Evolutionary conservation across 2,888 invertebrate species (phyloP), one percentile per base, ranked within the genome.

Genomic region (Eupeodes luniger): DNA sequence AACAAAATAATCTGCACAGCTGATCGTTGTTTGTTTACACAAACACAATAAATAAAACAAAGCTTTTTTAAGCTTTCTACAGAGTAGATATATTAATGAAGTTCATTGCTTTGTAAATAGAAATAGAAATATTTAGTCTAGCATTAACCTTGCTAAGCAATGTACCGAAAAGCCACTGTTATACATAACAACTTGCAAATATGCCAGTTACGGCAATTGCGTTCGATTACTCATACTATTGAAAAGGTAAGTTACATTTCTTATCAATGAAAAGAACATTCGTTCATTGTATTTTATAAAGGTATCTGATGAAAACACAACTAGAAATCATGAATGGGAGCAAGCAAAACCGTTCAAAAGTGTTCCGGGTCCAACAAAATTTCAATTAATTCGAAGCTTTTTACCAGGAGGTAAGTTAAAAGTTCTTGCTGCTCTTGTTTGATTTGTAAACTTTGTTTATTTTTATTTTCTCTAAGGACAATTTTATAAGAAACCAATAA

Each of bases 341-440:
- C 87, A 90, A 40, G 91, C 92, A 1, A 90, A 90, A 0, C 91
- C 93, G 10, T 92, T 90, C 76, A 70, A 89, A 4, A 90, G 90
- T 16, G 69, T 93, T 57, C 93, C 92, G 3, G 92, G 92, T 0
- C 92, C 92, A 61, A 91, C 89, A 34, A 91, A 85, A 89, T 89
- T 91, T 5, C 81, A 90, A 19, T 74, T 92, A 2, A 19, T 91
- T 36, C 62, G 91, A 16, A 87, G 90, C 47, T 90, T 92, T 55
- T 34, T 93, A 44, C 93, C 92, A 11, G 91, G 92, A 19, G 92
- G 92, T 92, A 79, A 89, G 90, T 40, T 40, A 62, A 62, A 14
- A 2, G 0, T 1, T 62, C 10, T 44, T 62, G 16, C 19, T 19
- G 11, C 11, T 16, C 0, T 16, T 53, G 10, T 55, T 14, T 57